Conservation (phyloP, 2,888 invertebrate species). For the Parapristionchus giblindavisi region DNA sequence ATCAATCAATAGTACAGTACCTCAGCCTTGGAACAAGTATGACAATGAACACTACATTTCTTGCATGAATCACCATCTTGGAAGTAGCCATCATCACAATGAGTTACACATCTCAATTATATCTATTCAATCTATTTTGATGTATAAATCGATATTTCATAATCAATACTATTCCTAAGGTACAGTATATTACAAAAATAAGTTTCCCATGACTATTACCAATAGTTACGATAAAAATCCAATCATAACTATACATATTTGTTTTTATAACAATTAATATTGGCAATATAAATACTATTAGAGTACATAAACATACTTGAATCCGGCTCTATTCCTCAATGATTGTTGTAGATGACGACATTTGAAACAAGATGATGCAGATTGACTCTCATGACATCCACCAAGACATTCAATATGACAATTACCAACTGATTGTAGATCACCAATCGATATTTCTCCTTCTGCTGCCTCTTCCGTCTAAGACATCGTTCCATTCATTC, state of each 20-base stretch:
- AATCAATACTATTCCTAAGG: no score
- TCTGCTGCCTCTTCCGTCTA: constrained; percentile 43
- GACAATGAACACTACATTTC: constrained; percentile 63
- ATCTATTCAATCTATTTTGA: neutral
- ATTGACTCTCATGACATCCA: constrained; percentile 61
- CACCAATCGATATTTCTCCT: constrained; percentile 53
- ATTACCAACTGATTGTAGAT: constrained; percentile 62
- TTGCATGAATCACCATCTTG: constrained; percentile 66
- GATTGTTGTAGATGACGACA: constrained; percentile 66
- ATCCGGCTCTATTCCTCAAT: constrained; percentile 65
- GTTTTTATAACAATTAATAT: no score
- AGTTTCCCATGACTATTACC: neutral
- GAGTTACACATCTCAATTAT: constrained; percentile 57
- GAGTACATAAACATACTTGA: constrained; percentile 62
- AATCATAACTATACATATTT: no score
- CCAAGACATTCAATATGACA: constrained; percentile 64
- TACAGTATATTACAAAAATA: neutral
- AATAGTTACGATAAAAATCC: no score
- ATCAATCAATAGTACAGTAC: constrained; percentile 35
- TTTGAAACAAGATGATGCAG: constrained; percentile 65
- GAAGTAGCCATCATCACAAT: constrained; percentile 67
- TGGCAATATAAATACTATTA: no score
- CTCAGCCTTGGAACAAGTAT: constrained; percentile 65
- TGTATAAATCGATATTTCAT: no score
- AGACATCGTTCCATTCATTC: no score